Evolutionary conservation across 2,888 invertebrate species (phyloP).

Genomic region (Callyntrura sp.): DNA sequence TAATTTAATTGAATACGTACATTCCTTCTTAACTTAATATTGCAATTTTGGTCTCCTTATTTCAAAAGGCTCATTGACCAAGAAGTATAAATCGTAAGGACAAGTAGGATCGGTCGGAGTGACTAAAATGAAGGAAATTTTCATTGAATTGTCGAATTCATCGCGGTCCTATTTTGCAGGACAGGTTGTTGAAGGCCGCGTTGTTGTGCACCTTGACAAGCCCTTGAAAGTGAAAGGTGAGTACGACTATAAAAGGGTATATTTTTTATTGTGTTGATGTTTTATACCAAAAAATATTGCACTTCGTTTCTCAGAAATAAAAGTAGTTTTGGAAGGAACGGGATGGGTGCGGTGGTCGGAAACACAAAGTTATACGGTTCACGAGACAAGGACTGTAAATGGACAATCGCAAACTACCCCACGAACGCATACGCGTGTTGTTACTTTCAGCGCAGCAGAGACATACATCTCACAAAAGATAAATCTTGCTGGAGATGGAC

Average conservation of each 20-base stretch:
- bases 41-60: too few species aligned
- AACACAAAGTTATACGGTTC: neutral
- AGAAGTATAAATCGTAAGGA: too few species aligned
- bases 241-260: too few species aligned
- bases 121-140: constrained; percentile 87
- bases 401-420: constrained; percentile 11
- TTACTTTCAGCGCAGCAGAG: constrained; percentile 31
- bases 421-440: constrained; percentile 3
- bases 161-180: constrained; percentile 89
- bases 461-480: constrained; percentile 25
- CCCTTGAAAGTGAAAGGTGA: constrained; percentile 90
- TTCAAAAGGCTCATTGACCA: too few species aligned
- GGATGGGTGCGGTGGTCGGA: constrained; percentile 53
- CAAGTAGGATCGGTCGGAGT: too few species aligned
- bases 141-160: constrained; percentile 91
- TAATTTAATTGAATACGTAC: too few species aligned
- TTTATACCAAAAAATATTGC: neutral
- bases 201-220: constrained; percentile 88
- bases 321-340: constrained; percentile 37
- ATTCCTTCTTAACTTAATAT: too few species aligned
- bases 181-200: constrained; percentile 88
- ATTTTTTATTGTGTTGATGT: neutral
- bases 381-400: constrained; percentile 32
- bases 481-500: constrained; percentile 56
- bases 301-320: constrained; percentile 41